Base-by-base conservation (phyloP, 1,140 invertebrate genomes). In the Aporrectodea caliginosa region DNA sequence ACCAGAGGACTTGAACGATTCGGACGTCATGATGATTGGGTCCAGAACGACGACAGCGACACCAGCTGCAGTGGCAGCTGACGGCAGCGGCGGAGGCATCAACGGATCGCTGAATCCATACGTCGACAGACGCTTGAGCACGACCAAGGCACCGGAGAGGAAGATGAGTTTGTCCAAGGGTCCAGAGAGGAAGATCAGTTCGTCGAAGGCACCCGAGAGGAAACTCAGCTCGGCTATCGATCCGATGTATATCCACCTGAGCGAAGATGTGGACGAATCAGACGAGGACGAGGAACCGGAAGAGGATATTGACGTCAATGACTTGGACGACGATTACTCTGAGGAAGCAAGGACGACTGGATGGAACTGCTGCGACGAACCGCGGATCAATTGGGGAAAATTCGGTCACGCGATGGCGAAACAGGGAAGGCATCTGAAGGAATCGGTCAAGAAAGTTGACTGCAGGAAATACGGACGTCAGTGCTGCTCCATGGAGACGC, bases 401-500 rank as follows among this genome's bases (percentile, higher is more conserved):
- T 58, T 76, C 27, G 33, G 32, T n/a, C 33, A 58, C 33, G 33
- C 34, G 27, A 32, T 76, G 75, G 43, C 34, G 29, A 68, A 58
- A 58, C 75, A 76, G 43, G 75, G 35, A 29, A 58, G 29, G n/a
- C 27, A 76, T 12, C 16, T 76, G 35, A 76, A 76, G 29, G 43
- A 27, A 43, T 1, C 16, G 27, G 22, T 29, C n/a, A n/a, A 35
- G 35, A 76, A 76, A n/a, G 35, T 76, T n/a, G 75, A 76, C 31
- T 0, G 22, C 58, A 78, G 71, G n/a, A 75, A 58, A 16, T 78
- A 32, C 32, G 29, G 35, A 16, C 31, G 33, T 27, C 34, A 33
- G 27, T 69, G 35, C 30, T 80, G 58, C 79, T 70, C 79, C 29
- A 58, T 78, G 72, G 75, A 77, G n/a, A n/a, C 29, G 31, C 29